phyloP scores from a whole-genome alignment of 1,140 invertebrate genomes.

The Sminthurides bifidus region DNA sequence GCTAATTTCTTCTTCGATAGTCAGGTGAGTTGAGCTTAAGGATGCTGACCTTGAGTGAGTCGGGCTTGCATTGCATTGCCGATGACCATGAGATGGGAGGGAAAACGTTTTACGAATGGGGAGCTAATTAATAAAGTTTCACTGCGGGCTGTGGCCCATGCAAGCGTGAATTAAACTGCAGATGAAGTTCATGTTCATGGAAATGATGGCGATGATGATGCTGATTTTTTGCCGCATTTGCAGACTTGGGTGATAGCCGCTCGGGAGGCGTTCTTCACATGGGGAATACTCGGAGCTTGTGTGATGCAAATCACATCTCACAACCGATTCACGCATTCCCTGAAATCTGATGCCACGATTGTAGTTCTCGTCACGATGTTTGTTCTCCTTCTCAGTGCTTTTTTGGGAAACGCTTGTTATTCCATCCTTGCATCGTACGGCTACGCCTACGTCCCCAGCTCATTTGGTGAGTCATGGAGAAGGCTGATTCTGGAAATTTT shows the following conservation, averaged over 20 bases:
- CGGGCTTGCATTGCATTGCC: too few relatives aligned
- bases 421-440: conserved; percentile 58
- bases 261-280: conserved; percentile 76
- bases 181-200: too few relatives aligned
- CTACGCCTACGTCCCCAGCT: conserved; percentile 62
- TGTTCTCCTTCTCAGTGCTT: conserved; percentile 57
- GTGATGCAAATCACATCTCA: conserved; percentile 62
- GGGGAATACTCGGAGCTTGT: conserved; percentile 74
- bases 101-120: too few relatives aligned
- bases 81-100: too few relatives aligned
- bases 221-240: not conserved
- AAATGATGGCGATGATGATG: too few relatives aligned
- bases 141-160: too few relatives aligned
- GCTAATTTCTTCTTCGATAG: conserved; percentile 70
- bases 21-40: conserved; percentile 41
- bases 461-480: conserved; percentile 58
- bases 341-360: conserved; percentile 64
- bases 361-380: conserved; percentile 64
- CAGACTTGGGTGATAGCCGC: conserved; percentile 76
- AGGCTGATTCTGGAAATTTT: not conserved
- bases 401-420: conserved; percentile 66
- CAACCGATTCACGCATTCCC: conserved; percentile 57
- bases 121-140: too few relatives aligned
- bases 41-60: too few relatives aligned
- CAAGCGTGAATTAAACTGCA: too few relatives aligned